These are phyloP conservation scores for Synergus japonicus DNA, from an alignment of 2,888 invertebrate species.

Conservation along the genomic window DNA sequence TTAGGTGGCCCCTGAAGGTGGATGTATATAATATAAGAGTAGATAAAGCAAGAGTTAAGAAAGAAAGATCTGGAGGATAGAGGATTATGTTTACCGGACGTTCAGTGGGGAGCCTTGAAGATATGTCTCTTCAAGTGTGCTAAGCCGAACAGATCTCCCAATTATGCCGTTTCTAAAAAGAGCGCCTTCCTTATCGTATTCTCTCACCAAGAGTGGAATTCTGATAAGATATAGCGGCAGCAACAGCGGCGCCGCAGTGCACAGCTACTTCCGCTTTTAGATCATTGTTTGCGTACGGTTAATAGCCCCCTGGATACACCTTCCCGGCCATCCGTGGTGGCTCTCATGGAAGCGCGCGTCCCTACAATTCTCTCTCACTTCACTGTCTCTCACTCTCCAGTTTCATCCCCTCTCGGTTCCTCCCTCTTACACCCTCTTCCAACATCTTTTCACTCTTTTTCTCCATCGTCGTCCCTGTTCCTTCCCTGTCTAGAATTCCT, in stretches of 20 bases:
- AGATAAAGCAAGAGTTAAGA: slow-evolving; percentile 10
- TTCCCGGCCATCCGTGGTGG: slow-evolving; percentile 60
- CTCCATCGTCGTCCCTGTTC: slow-evolving; percentile 40
- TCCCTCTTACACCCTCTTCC: slow-evolving; percentile 45
- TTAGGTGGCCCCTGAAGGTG: not conserved
- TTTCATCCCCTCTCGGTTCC: slow-evolving; percentile 42
- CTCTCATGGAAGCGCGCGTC: slow-evolving; percentile 62
- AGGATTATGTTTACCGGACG: slow-evolving; percentile 22
- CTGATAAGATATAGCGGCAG: slow-evolving; percentile 66
- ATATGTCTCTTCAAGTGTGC: slow-evolving; percentile 10
- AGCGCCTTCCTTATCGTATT: slow-evolving; percentile 54
- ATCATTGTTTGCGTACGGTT: slow-evolving; percentile 77
- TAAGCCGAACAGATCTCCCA: slow-evolving; percentile 57
- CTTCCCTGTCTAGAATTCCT: not conserved
- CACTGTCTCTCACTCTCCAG: slow-evolving; percentile 36
- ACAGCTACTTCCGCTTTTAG: slow-evolving; percentile 73
- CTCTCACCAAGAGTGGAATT: slow-evolving; percentile 66
- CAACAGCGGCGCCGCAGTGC: slow-evolving; percentile 54
- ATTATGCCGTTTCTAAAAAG: slow-evolving; percentile 67
- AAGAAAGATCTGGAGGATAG: not conserved
- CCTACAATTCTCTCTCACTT: slow-evolving; percentile 50
- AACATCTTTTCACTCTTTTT: slow-evolving; percentile 46
- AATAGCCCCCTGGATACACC: slow-evolving; percentile 74
- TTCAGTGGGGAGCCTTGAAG: slow-evolving; percentile 15
- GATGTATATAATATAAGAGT: not conserved